Percentiles rank a stretch among this genome's conserved stretches.
phyloP scores from a whole-genome alignment of 1,140 invertebrate species.

The Medauroidea extradentata region DNA sequence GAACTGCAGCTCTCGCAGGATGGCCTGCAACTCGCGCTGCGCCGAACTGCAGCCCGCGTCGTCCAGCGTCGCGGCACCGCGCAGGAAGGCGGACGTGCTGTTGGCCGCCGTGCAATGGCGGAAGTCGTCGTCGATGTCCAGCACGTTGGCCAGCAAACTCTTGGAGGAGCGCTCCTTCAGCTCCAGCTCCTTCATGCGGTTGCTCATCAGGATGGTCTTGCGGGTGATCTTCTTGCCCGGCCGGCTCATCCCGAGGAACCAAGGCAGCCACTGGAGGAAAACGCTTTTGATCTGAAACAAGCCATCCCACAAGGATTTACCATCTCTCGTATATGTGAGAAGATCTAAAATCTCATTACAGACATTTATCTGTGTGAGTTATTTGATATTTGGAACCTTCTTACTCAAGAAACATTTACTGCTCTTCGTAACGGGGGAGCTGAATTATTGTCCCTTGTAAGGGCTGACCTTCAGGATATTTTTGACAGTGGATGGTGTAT shows the following conservation, averaged over 20 bases:
- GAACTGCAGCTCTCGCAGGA: conserved; percentile 89
- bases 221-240: conserved; percentile 91
- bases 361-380: too few species aligned
- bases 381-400: too few species aligned
- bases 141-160: conserved; percentile 86
- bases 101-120: conserved; percentile 55
- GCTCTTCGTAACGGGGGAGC: too few species aligned
- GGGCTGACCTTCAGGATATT: too few species aligned
- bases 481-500: too few species aligned
- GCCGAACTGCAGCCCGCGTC: conserved; percentile 31
- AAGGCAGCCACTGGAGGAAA: conserved; percentile 95
- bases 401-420: too few species aligned
- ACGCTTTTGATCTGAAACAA: conserved; percentile 79
- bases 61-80: conserved; percentile 12
- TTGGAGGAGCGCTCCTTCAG: conserved; percentile 89
- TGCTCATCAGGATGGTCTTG: conserved; percentile 82
- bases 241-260: conserved; percentile 88
- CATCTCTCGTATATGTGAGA: too few species aligned
- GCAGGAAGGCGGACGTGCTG: conserved; percentile 34
- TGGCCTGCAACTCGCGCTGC: conserved; percentile 70
- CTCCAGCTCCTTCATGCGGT: conserved; percentile 85
- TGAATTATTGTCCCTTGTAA: too few species aligned
- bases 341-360: too few species aligned
- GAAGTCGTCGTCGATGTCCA: conserved; percentile 94
- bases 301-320: too few species aligned